Conservation (phyloP, 2,888 invertebrate genomes). For the Drosophila colorata region DNA sequence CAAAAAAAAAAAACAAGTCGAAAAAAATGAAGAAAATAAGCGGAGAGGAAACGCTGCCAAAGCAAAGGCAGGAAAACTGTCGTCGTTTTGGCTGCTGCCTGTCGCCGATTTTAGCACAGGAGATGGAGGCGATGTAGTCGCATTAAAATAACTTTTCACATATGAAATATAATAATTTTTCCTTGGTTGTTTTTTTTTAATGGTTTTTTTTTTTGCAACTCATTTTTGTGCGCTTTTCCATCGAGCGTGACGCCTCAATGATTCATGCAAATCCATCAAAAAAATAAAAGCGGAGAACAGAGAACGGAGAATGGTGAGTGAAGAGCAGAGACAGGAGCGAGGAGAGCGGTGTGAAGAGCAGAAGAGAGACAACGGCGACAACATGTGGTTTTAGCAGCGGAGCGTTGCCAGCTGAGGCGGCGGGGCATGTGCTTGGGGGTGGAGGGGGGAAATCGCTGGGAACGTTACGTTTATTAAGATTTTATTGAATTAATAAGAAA, state of each 20-base stretch:
- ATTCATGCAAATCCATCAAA: slow-evolving; percentile 82
- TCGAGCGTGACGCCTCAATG: slow-evolving; percentile 81
- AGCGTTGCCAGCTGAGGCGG: slow-evolving; percentile 34
- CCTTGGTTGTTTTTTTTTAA: slow-evolving; percentile 3
- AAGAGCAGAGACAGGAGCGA: not conserved
- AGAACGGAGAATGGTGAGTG: not conserved
- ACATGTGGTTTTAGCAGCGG: slow-evolving; percentile 73
- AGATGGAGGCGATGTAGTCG: slow-evolving; percentile 39
- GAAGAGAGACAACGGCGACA: slow-evolving; percentile 33
- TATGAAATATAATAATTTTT: slow-evolving; percentile 64
- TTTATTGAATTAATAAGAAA: slow-evolving; percentile 79
- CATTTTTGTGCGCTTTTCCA: slow-evolving; percentile 68
- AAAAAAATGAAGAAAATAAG: slow-evolving; percentile 39
- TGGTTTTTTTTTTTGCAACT: slow-evolving; percentile 45
- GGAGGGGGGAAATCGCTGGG: not conserved
- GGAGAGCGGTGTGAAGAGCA: not conserved
- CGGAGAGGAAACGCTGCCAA: slow-evolving; percentile 72
- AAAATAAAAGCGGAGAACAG: slow-evolving; percentile 40
- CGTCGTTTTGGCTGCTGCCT: slow-evolving; percentile 62
- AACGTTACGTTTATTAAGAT: slow-evolving; percentile 66
- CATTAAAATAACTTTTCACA: slow-evolving; percentile 77
- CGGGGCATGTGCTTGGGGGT: not conserved
- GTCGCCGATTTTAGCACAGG: slow-evolving; percentile 64
- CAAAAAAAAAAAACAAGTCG: slow-evolving; percentile 8
- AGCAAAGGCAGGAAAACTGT: slow-evolving; percentile 71